phyloP scores from a whole-genome alignment of 2,888 invertebrate species.

The Zelleria hepariella region DNA sequence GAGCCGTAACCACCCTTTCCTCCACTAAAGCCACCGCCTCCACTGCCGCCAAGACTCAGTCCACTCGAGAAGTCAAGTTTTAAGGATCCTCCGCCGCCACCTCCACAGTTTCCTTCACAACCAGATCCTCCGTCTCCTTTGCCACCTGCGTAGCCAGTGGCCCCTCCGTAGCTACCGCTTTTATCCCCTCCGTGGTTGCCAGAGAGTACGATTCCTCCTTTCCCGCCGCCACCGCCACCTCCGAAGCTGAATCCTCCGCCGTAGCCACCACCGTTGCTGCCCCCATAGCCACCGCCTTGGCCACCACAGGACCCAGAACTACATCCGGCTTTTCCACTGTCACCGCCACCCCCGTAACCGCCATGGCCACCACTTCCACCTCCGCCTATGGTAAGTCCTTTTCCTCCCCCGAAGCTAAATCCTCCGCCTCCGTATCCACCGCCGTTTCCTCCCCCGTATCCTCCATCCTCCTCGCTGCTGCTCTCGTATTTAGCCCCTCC shows the following conservation, averaged over 20 bases:
- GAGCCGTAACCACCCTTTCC: background rate
- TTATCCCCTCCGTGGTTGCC: background rate
- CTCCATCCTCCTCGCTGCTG: conserved; percentile 19
- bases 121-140: conserved; percentile 13
- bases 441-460: conserved; percentile 16
- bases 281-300: conserved; percentile 11
- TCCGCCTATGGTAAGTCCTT: conserved; percentile 13
- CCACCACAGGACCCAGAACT: conserved; percentile 17
- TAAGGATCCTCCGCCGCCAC: background rate
- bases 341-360: conserved; percentile 12
- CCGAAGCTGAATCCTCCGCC: conserved; percentile 7
- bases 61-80: background rate
- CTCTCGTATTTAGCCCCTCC: conserved; percentile 24
- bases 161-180: background rate
- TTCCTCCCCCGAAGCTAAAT: conserved; percentile 26
- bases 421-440: conserved; percentile 14
- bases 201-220: background rate
- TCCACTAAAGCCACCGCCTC: conserved; percentile 8
- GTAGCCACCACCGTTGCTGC: conserved; percentile 4
- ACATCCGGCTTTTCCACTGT: conserved; percentile 7
- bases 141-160: background rate
- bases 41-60: conserved; percentile 4
- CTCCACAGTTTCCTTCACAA: background rate
- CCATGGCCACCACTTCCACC: conserved; percentile 17
- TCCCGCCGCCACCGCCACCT: conserved; percentile 7